Base-by-base conservation (phyloP, 2,797 vertebrate species). In the Lagodon rhomboides region DNA sequence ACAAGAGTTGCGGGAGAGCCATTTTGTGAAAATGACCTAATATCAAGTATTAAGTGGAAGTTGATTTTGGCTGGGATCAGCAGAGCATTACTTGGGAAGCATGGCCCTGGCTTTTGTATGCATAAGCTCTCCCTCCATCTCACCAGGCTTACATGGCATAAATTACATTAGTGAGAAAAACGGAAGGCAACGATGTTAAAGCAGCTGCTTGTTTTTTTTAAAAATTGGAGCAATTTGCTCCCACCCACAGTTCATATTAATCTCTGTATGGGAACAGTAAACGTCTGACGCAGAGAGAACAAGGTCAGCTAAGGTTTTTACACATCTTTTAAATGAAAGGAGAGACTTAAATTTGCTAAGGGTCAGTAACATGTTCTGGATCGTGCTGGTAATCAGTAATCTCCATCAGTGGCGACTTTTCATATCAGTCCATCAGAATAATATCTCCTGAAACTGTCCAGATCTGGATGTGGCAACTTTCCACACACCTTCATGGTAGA, bases 41-140 rank as follows among this genome's bases (percentile, higher is more conserved):
- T 91, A 83, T 93, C 79, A 87, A 89, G 82, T 85, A 82, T 86
- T 86, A 68, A 62, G 61, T 88, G 90, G 91, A 94, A 90, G 93
- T 94, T 95, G 91, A 90, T 79, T 92, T 94, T 95, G 94, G 94
- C 94, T 30, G 49, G 50, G 47, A 22, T 18, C 16, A 85, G 84
- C 61, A 66, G 75, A 89, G 74, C 67, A 68, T 83, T 86, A 76
- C 68, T 90, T 56, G 41, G 76, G 76, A 88, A 90, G 73, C 73
- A 67, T 71, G 85, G 68, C 38, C 55, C 70, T 71, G 61, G 58
- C 75, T 90, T 91, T 87, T 84, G 66, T 83, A 75, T 63, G 59
- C 18, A 41, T 20, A 23, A 69, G 49, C 66, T 75, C 44, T 75
- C 43, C 68, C 23, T 63, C 67, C 64, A 54, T 41, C 64, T 79